phyloP scores from a whole-genome alignment of 1,140 invertebrate species.

The Drosophila jambulina region DNA sequence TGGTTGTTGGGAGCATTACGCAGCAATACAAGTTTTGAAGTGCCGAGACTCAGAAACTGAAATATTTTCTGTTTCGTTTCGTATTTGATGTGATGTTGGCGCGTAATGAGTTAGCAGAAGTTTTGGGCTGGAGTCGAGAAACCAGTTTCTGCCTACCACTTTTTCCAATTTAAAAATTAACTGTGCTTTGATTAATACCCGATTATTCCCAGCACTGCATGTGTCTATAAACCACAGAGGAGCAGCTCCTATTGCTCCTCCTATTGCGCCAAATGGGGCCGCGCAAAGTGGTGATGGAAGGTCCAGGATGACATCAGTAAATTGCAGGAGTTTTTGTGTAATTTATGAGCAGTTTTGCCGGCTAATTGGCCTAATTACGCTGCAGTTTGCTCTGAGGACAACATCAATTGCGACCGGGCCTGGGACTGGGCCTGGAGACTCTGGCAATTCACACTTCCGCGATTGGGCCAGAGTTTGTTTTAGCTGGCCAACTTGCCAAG shows the following conservation, averaged over 20 bases:
- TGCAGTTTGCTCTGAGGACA: conserved; percentile 41
- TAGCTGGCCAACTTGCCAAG: conserved; percentile 19
- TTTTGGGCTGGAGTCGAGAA: conserved; percentile 33
- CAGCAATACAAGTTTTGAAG: conserved; percentile 77
- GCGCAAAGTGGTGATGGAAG: conserved; percentile 10
- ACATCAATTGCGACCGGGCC: conserved; percentile 32
- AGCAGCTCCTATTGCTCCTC: conserved; percentile 58
- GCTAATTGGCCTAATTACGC: conserved; percentile 80
- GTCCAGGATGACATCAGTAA: conserved; percentile 38
- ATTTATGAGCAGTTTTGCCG: conserved; percentile 75
- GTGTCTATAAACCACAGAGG: conserved; percentile 57
- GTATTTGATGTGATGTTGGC: conserved; percentile 39
- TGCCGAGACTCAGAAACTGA: conserved; percentile 52
- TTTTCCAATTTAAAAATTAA: conserved; percentile 78
- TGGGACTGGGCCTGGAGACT: conserved; percentile 18
- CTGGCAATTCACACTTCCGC: conserved; percentile 77
- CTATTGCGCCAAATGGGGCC: conserved; percentile 66
- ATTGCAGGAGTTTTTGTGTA: conserved; percentile 64
- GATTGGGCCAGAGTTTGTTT: conserved; percentile 53
- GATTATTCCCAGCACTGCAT: conserved; percentile 71
- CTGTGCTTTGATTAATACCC: conserved; percentile 80
- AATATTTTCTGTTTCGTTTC: conserved; percentile 63
- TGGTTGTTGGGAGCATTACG: conserved; percentile 54
- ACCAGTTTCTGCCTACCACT: conserved; percentile 58
- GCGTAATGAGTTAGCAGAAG: conserved; percentile 64